Evolutionary conservation across 1,140 invertebrate species (phyloP).

Genomic region (Halotydeus destructor): DNA sequence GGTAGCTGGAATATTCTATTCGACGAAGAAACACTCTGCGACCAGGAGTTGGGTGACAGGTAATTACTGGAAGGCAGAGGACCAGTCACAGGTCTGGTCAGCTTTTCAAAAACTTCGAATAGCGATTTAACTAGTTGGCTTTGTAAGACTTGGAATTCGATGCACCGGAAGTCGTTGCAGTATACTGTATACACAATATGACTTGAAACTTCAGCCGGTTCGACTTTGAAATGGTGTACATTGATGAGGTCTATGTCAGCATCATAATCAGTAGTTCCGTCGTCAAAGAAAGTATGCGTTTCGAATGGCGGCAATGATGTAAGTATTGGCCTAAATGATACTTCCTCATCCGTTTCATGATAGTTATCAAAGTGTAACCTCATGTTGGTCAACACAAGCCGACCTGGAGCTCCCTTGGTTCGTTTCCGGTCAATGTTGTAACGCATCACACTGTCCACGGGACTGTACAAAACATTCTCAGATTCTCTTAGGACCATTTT

Average conservation of each 20-base stretch:
- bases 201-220: too few relatives aligned
- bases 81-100: background rate
- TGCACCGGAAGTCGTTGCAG: slow-evolving; percentile 5
- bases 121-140: background rate
- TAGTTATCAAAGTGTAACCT: background rate
- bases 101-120: slow-evolving; percentile 2
- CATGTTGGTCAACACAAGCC: background rate
- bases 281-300: background rate
- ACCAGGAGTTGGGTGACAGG: background rate
- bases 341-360: background rate
- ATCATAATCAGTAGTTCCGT: background rate
- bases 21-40: slow-evolving; percentile 1
- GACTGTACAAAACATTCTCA: too few relatives aligned
- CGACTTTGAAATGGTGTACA: background rate
- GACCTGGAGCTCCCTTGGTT: background rate
- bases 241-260: background rate
- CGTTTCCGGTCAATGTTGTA: too few relatives aligned
- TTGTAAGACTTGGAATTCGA: slow-evolving; percentile 4
- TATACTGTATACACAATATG: background rate
- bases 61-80: background rate
- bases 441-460: too few relatives aligned
- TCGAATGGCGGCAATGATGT: background rate
- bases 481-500: too few relatives aligned
- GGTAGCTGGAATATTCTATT: background rate
- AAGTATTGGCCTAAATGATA: too few relatives aligned